Conservation (phyloP, 2,888 invertebrate genomes). For the Pantelozetes paolii region DNA sequence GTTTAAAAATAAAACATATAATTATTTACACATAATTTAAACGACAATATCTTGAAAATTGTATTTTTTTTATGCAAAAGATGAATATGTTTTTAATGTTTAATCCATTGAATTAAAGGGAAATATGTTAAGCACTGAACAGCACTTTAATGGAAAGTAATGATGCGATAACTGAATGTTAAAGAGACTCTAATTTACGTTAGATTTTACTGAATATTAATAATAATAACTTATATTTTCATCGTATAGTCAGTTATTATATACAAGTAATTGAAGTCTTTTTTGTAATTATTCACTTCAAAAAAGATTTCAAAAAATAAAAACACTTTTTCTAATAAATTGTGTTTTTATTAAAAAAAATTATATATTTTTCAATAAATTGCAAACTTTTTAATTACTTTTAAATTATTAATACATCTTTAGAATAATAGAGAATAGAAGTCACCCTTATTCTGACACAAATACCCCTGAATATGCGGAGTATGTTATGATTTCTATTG, state of each 20-base stretch:
- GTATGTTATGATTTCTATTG: too few relatives aligned
- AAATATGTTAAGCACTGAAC: neutral
- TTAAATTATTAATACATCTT: too few relatives aligned
- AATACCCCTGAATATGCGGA: too few relatives aligned
- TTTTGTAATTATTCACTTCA: neutral
- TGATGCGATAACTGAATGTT: constrained; percentile 26
- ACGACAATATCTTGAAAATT: too few relatives aligned
- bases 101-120: constrained; percentile 4
- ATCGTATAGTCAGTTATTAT: too few relatives aligned
- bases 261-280: constrained; percentile 9
- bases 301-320: too few relatives aligned
- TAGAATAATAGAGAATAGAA: too few relatives aligned
- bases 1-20: neutral
- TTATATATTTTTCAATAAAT: too few relatives aligned
- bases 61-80: too few relatives aligned
- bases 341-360: neutral
- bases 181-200: constrained; percentile 17
- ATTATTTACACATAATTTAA: neutral
- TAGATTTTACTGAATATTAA: constrained; percentile 7
- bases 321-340: neutral
- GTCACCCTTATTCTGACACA: too few relatives aligned
- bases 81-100: constrained; percentile 1
- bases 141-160: constrained; percentile 23
- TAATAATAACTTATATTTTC: neutral
- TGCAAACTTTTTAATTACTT: too few relatives aligned